A percentile compares a stretch with the other conserved stretches of the same genome.
Conservation (phyloP, 2,888 invertebrate genomes). For the Selenia dentaria region DNA sequence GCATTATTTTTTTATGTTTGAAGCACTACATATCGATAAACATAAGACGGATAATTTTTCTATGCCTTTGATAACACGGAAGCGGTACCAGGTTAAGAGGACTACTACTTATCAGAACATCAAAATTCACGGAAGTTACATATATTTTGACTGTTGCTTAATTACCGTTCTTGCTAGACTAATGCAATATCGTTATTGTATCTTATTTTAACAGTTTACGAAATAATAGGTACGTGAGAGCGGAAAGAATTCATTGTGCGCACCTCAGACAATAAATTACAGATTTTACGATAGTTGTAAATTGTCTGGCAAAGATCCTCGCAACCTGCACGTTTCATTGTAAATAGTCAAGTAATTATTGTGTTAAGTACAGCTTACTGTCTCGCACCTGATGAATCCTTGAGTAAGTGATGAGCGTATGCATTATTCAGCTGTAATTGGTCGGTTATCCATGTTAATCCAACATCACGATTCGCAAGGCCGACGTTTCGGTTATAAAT, state of each 20-base stretch:
- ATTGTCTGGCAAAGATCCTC: constrained; percentile 43
- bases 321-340: constrained; percentile 25
- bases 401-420: not conserved
- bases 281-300: constrained; percentile 53
- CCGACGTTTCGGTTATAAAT: not conserved
- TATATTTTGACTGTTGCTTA: not conserved
- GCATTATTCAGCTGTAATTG: constrained; percentile 2
- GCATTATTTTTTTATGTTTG: no score
- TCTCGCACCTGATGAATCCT: constrained; percentile 7
- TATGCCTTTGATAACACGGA: not conserved
- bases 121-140: not conserved
- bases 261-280: constrained; percentile 61
- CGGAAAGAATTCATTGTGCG: constrained; percentile 63
- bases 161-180: not conserved
- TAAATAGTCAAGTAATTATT: constrained; percentile 22
- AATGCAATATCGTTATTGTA: constrained; percentile 14
- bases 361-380: constrained; percentile 15
- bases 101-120: no score
- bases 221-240: constrained; percentile 60
- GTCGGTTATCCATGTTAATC: not conserved
- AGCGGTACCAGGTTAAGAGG: no score
- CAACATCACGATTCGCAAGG: constrained; percentile 7
- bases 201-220: constrained; percentile 34
- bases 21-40: no score
- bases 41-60: no score